A percentile compares a stretch with the other conserved stretches of the same genome.
phyloP scores from a whole-genome alignment of 2,113 vertebrate species.

The Mirza zaza region DNA sequence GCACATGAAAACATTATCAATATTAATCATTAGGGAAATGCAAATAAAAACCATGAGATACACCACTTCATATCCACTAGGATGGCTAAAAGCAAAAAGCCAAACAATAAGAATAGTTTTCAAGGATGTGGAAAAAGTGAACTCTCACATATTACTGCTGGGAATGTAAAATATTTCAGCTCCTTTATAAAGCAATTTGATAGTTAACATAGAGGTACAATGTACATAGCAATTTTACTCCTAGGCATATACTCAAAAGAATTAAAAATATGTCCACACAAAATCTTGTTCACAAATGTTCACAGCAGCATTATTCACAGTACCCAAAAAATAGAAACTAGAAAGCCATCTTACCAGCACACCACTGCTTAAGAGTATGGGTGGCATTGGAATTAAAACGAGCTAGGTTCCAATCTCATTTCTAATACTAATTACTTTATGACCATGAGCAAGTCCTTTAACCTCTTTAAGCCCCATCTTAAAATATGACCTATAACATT shows the following conservation, averaged over 20 bases:
- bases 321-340: neutral
- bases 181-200: neutral
- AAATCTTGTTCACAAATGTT: neutral
- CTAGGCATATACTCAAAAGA: neutral
- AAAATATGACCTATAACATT: neutral
- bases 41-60: neutral
- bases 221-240: neutral
- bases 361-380: neutral
- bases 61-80: neutral
- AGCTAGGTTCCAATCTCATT: neutral
- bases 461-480: neutral
- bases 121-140: neutral
- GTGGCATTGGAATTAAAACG: neutral
- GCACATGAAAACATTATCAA: neutral
- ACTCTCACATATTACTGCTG: neutral
- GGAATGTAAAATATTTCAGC: neutral
- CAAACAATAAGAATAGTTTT: neutral
- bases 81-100: neutral
- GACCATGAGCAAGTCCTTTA: neutral
- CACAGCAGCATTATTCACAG: neutral
- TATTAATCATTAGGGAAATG: neutral
- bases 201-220: neutral
- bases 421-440: neutral
- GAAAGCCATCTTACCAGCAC: neutral
- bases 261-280: neutral